Evolutionary conservation across 2,888 invertebrate genomes (phyloP).

Genomic region (Acronicta psi): DNA sequence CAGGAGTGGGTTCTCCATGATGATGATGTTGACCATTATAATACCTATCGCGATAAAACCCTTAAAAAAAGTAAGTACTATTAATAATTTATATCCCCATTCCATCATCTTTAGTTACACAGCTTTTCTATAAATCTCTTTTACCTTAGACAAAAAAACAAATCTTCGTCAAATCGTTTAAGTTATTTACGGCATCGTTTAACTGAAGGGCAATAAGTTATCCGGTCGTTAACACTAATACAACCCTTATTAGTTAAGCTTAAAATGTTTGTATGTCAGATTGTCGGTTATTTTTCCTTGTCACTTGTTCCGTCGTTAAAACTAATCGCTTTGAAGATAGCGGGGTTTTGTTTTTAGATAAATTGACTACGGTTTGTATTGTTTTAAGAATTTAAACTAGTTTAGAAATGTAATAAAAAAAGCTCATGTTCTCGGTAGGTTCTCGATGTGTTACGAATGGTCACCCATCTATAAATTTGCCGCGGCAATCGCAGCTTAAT

Average conservation of each 20-base stretch:
- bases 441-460: no score
- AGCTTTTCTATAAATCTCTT: conserved; percentile 13
- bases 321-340: conserved; percentile 39
- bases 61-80: no score
- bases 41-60: no score
- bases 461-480: no score
- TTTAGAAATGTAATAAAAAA: no score
- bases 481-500: no score
- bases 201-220: conserved; percentile 65
- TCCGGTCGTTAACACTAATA: conserved; percentile 58
- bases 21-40: no score
- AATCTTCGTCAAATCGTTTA: conserved; percentile 37
- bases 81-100: no score
- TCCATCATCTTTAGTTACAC: not conserved
- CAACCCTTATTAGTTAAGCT: conserved; percentile 53
- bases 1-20: no score
- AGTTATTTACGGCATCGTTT: conserved; percentile 57
- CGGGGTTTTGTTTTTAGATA: conserved; percentile 14
- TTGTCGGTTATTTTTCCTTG: conserved; percentile 44
- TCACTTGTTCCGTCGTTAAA: conserved; percentile 21
- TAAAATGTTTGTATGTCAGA: conserved; percentile 38
- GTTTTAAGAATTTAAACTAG: not conserved
- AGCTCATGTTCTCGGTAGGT: no score
- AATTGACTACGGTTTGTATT: not conserved
- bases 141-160: conserved; percentile 7